Conservation (phyloP, 2,888 invertebrate species). For the Melinaea marsaeus region DNA sequence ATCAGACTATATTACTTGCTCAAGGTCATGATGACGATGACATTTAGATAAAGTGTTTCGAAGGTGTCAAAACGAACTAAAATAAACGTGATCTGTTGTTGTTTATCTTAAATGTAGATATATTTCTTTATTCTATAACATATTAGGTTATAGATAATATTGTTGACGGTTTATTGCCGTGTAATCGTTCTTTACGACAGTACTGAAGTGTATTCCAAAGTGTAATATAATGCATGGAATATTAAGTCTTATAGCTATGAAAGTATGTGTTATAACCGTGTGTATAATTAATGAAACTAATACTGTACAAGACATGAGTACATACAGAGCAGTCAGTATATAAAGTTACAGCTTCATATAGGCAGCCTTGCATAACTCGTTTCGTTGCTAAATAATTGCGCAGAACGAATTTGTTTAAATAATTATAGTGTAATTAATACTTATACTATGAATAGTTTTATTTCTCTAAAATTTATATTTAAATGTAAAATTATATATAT, state of each 20-base stretch:
- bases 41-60: not conserved
- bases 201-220: not conserved
- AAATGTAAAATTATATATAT: no score
- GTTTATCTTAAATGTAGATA: not conserved
- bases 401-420: no score
- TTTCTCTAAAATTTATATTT: no score
- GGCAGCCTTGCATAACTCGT: no score
- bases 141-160: not conserved
- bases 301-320: no score
- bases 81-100: not conserved
- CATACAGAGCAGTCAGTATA: no score
- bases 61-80: not conserved
- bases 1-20: constrained; percentile 18
- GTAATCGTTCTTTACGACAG: not conserved
- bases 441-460: no score
- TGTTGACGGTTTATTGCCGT: not conserved
- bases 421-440: no score
- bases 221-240: not conserved
- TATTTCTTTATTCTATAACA: not conserved
- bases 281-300: not conserved
- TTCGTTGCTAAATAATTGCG: no score
- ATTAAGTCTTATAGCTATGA: not conserved
- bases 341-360: no score
- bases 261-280: not conserved
- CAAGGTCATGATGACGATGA: constrained; percentile 16